Conservation (phyloP, 2,797 vertebrate species). For the Enteromius argenteus region DNA sequence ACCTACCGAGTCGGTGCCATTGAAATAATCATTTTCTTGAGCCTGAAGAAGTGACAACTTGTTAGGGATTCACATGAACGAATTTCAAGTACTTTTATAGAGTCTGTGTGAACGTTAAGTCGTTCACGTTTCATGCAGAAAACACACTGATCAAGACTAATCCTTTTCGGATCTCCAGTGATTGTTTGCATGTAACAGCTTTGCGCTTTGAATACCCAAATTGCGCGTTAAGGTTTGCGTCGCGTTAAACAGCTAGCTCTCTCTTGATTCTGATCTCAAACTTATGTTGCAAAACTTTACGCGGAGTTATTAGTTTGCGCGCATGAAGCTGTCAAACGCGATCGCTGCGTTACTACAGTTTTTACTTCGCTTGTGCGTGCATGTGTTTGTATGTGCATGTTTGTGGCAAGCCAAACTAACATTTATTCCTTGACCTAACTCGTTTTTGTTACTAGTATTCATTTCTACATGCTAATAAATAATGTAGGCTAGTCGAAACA, state of each 20-base stretch:
- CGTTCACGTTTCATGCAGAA: not conserved
- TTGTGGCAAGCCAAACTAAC: constrained; percentile 15
- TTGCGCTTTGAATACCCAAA: not conserved
- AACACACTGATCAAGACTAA: not conserved
- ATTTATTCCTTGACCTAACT: not conserved
- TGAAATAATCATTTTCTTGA: constrained; percentile 34
- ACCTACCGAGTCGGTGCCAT: constrained; percentile 66
- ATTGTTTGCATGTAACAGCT: constrained; percentile 31
- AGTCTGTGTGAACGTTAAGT: not conserved
- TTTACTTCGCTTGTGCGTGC: constrained; percentile 36
- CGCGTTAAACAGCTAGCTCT: not conserved
- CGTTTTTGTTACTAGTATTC: not conserved
- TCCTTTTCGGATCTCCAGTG: not conserved
- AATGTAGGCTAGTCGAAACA: not conserved
- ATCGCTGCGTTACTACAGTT: constrained; percentile 31
- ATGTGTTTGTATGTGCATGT: constrained; percentile 42
- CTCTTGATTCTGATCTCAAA: not conserved
- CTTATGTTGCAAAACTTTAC: constrained; percentile 12
- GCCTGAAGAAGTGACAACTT: constrained; percentile 53
- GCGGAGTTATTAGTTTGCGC: constrained; percentile 12
- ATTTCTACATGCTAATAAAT: not conserved
- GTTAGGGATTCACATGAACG: not conserved
- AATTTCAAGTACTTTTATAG: constrained; percentile 10
- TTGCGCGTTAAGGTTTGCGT: not conserved
- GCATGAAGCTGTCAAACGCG: constrained; percentile 47